A percentile compares a stretch with the other conserved stretches of the same genome.
Evolutionary conservation across 2,888 invertebrate species (phyloP).

Genomic region (Lithophane semibrunnea): DNA sequence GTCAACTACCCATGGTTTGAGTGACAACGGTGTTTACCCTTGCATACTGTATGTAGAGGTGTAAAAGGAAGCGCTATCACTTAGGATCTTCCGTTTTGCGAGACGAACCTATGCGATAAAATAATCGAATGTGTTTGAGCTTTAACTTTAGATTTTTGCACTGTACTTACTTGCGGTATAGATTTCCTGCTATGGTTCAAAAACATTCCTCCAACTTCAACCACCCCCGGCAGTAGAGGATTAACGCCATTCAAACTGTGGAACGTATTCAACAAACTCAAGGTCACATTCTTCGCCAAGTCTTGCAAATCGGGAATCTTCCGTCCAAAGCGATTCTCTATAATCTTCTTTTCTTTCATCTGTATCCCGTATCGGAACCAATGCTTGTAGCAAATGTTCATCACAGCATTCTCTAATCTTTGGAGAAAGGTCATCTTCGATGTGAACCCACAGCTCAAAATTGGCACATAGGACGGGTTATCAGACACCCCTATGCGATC

Average conservation of each 20-base stretch:
- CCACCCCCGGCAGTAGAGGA: conserved; percentile 89
- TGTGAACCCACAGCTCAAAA: conserved; percentile 86
- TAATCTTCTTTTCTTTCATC: conserved; percentile 79
- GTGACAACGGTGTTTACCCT: too few relatives aligned
- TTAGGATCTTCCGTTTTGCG: too few relatives aligned
- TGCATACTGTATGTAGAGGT: too few relatives aligned
- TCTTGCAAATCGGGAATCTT: conserved; percentile 88
- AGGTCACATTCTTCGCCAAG: conserved; percentile 86
- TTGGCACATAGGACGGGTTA: conserved; percentile 85
- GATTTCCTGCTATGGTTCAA: conserved; percentile 77
- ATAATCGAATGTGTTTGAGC: too few relatives aligned
- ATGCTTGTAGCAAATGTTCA: conserved; percentile 74
- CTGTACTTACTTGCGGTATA: conserved; percentile 83
- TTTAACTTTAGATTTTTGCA: too few relatives aligned
- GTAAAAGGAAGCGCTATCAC: too few relatives aligned
- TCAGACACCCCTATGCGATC: conserved; percentile 32
- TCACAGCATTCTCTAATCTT: conserved; percentile 83
- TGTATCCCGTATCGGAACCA: conserved; percentile 81
- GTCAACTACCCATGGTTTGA: too few relatives aligned
- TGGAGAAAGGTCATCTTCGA: conserved; percentile 88
- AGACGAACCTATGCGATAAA: too few relatives aligned
- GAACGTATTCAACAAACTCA: conserved; percentile 91
- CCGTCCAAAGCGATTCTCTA: conserved; percentile 85
- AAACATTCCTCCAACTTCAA: conserved; percentile 92
- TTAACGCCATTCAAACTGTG: conserved; percentile 90